A percentile compares a stretch with the other conserved stretches of the same genome.
These are phyloP conservation scores for Apus apus DNA, from an alignment of 2,113 vertebrate genomes.

Conservation along the genomic window DNA sequence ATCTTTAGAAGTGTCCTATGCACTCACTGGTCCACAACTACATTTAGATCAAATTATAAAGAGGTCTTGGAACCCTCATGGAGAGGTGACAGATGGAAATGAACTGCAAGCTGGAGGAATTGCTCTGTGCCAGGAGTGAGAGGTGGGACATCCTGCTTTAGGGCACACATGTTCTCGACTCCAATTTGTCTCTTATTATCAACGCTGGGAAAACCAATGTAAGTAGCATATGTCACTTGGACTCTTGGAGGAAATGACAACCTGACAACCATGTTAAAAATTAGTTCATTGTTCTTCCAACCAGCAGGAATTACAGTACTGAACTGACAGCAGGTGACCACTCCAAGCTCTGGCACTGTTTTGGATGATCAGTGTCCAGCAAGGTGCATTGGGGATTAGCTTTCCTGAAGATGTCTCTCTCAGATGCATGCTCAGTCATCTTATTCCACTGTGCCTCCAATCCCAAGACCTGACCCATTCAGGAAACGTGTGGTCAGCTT, in stretches of 20 bases:
- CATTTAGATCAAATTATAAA: neutral
- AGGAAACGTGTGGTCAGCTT: neutral
- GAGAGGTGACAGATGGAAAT: neutral
- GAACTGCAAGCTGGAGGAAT: neutral
- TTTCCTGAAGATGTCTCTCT: neutral
- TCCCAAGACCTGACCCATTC: neutral
- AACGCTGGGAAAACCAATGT: neutral
- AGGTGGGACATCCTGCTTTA: neutral
- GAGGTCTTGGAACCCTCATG: neutral
- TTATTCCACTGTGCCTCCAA: neutral
- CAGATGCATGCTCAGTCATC: neutral
- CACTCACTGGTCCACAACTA: accelerated
- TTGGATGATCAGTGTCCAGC: no score
- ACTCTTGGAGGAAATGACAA: neutral
- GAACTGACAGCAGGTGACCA: neutral
- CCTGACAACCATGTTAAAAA: neutral
- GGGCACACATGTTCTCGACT: neutral
- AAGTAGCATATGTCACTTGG: neutral
- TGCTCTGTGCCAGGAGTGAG: neutral
- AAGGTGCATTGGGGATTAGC: neutral
- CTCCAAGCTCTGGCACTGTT: neutral
- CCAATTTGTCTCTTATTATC: neutral
- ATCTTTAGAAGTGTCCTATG: neutral
- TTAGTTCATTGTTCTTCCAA: neutral
- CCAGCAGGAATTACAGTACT: neutral